Conservation (phyloP, 2,888 invertebrate species). For the Euproctis similis region DNA sequence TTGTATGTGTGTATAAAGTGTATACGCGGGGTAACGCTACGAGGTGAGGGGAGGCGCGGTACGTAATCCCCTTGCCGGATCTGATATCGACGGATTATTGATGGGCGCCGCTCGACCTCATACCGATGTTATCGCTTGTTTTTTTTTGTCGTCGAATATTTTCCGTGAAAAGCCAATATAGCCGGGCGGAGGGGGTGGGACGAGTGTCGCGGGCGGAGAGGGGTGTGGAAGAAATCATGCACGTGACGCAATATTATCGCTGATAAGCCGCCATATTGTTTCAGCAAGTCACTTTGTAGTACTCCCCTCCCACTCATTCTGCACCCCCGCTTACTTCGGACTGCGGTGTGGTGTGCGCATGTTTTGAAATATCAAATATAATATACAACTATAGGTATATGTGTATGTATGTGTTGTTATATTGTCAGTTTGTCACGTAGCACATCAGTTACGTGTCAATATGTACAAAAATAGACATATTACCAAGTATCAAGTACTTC, state of each 20-base stretch:
- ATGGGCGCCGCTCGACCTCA: constrained; percentile 62
- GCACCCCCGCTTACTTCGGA: constrained; percentile 14
- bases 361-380: too few relatives aligned
- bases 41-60: too few relatives aligned
- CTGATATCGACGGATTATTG: constrained; percentile 55
- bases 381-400: too few relatives aligned
- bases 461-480: background rate
- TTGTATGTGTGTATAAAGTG: constrained; percentile 1
- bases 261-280: too few relatives aligned
- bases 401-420: too few relatives aligned
- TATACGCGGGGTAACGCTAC: too few relatives aligned
- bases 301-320: constrained; percentile 12
- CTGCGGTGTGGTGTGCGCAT: constrained; percentile 19
- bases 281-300: too few relatives aligned
- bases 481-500: background rate
- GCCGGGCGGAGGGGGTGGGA: constrained; percentile 22
- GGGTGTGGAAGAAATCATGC: too few relatives aligned
- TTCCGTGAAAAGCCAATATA: constrained; percentile 66
- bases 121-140: constrained; percentile 67
- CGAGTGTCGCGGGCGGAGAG: too few relatives aligned
- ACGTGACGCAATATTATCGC: too few relatives aligned
- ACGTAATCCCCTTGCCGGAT: constrained; percentile 3
- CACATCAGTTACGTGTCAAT: constrained; percentile 5
- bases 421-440: too few relatives aligned
- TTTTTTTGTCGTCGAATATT: constrained; percentile 63